Percentiles rank a stretch among this genome's conserved stretches.
These are phyloP conservation scores for Microchirus variegatus DNA, from an alignment of 2,797 vertebrate species.

Conservation along the genomic window DNA sequence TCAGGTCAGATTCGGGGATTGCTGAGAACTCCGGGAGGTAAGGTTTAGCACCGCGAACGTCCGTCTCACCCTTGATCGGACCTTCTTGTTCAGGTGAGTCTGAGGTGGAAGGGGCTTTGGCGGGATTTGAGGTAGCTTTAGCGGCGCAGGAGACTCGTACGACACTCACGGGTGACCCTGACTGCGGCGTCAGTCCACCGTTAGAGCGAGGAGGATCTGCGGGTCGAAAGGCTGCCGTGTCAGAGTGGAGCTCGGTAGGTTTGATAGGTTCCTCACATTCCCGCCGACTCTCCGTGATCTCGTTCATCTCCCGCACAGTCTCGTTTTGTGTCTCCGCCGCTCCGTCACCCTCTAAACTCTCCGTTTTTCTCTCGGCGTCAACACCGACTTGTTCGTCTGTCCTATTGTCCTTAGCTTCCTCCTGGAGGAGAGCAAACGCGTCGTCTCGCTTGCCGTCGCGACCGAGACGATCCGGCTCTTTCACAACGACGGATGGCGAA, in stretches of 20 bases:
- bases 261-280: conserved; percentile 21
- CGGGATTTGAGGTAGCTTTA: conserved; percentile 78
- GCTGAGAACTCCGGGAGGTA: conserved; percentile 27
- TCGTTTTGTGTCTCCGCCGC: conserved; percentile 29
- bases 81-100: conserved; percentile 45
- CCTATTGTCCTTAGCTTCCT: conserved; percentile 25
- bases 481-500: conserved; percentile 33
- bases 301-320: conserved; percentile 37
- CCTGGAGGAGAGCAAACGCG: conserved; percentile 8
- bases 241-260: conserved; percentile 23
- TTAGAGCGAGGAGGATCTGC: conserved; percentile 40
- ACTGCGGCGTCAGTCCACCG: conserved; percentile 28
- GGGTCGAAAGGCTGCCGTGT: conserved; percentile 33
- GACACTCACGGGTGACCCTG: conserved; percentile 44
- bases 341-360: conserved; percentile 32
- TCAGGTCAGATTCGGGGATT: conserved; percentile 33
- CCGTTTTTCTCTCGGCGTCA: conserved; percentile 22
- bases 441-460: conserved; percentile 24
- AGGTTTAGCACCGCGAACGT: conserved; percentile 65
- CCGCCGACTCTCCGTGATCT: conserved; percentile 28
- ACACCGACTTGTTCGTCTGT: conserved; percentile 34
- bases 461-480: conserved; percentile 27
- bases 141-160: conserved; percentile 56
- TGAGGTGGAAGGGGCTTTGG: conserved; percentile 61
- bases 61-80: conserved; percentile 49